Percentiles rank a stretch among this genome's conserved stretches.
Conservation (phyloP, 2,113 vertebrate species). For the Oreochromis niloticus region DNA sequence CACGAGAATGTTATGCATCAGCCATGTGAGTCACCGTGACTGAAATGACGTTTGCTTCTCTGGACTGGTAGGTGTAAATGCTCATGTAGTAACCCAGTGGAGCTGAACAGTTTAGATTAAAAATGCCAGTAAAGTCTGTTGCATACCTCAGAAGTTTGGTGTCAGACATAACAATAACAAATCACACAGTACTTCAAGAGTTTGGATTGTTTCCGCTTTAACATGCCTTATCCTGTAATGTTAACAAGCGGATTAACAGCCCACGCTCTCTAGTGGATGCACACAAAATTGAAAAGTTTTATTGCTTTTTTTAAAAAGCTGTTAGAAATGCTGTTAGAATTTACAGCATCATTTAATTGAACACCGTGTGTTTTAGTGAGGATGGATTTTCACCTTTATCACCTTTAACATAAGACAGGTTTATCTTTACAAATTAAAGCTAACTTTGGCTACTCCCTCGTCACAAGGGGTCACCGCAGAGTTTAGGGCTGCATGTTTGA, state of each 20-base stretch:
- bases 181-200: neutral
- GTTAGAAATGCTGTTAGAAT: neutral
- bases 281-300: neutral
- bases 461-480: neutral
- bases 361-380: neutral
- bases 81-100: neutral
- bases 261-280: neutral
- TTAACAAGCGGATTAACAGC: neutral
- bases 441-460: neutral
- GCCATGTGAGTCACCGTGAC: neutral
- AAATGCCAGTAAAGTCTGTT: neutral
- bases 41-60: neutral
- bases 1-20: neutral
- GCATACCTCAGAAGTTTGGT: neutral
- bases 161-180: neutral
- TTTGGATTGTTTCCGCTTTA: neutral
- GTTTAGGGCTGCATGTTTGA: neutral
- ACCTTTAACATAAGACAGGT: neutral
- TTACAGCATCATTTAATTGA: neutral
- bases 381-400: neutral
- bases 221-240: neutral
- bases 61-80: neutral
- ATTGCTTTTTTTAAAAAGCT: neutral
- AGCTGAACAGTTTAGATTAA: neutral
- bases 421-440: neutral